These are phyloP conservation scores for Hydrotaea cyrtoneurina DNA, from an alignment of 2,888 invertebrate genomes.

Conservation along the genomic window DNA sequence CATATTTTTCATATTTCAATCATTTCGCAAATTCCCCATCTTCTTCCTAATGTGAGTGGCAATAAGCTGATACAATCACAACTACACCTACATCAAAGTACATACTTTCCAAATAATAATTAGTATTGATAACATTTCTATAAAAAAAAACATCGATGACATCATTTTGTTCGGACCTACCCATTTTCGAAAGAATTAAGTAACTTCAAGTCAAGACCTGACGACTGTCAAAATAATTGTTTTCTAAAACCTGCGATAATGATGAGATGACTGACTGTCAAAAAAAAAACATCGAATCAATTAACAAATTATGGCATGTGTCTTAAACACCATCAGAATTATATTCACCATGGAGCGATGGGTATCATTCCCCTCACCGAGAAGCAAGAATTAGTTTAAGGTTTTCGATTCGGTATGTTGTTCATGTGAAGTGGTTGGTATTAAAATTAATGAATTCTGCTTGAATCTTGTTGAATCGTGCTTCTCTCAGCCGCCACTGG, in stretches of 20 bases:
- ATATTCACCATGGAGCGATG: background rate
- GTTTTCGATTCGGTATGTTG: background rate
- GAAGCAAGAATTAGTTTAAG: background rate
- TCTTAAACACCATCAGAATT: background rate
- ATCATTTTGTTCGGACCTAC: background rate
- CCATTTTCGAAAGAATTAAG: too few species aligned
- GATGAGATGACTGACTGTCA: background rate
- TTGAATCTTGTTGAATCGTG: background rate
- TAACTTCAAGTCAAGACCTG: too few species aligned
- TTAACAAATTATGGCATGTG: conserved; percentile 1
- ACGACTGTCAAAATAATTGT: background rate
- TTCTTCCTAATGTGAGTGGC: too few species aligned
- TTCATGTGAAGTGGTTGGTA: background rate
- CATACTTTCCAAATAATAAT: too few species aligned
- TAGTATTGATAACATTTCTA: too few species aligned
- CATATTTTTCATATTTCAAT: too few species aligned
- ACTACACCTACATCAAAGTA: too few species aligned
- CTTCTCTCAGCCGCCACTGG: too few species aligned
- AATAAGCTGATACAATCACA: too few species aligned
- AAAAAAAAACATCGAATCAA: background rate
- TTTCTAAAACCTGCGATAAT: background rate
- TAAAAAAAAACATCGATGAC: background rate
- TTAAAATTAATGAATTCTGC: conserved; percentile 11
- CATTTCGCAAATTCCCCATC: too few species aligned
- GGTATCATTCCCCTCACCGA: background rate